phyloP scores from a whole-genome alignment of 1,140 invertebrate genomes.

The Propsilocerus akamusi region DNA sequence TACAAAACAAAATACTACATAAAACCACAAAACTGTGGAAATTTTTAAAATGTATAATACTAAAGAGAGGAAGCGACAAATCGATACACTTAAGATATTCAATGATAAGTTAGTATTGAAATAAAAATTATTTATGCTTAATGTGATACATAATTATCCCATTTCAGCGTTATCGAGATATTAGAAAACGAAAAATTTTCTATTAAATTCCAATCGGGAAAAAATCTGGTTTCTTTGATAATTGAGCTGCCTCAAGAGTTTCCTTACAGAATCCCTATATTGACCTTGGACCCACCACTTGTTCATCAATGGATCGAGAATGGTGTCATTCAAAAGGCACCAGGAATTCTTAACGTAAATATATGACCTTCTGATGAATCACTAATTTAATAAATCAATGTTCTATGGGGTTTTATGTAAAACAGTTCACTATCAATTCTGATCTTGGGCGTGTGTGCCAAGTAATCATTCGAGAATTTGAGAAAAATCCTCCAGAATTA shows the following conservation, averaged over 20 bases:
- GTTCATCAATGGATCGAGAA: conserved; percentile 47
- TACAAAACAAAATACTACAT: too few species aligned
- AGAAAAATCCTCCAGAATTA: conserved; percentile 35
- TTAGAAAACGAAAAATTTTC: conserved; percentile 48
- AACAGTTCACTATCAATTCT: conserved; percentile 31
- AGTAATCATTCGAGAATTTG: conserved; percentile 56
- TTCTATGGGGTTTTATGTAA: background rate
- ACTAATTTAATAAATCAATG: conserved; percentile 4
- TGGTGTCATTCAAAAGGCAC: conserved; percentile 44
- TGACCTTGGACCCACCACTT: conserved; percentile 42
- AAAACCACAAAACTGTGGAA: too few species aligned
- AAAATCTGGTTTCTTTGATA: conserved; percentile 38
- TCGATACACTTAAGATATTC: conserved; percentile 54
- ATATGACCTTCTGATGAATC: conserved; percentile 5
- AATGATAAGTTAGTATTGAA: conserved; percentile 27
- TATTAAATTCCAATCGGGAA: conserved; percentile 41
- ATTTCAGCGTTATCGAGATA: conserved; percentile 47
- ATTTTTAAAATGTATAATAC: background rate
- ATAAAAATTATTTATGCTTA: background rate
- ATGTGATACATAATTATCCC: too few species aligned
- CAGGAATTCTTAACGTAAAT: conserved; percentile 48
- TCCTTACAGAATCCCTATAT: conserved; percentile 49
- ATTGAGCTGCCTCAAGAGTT: conserved; percentile 44
- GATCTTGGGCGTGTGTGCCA: conserved; percentile 60
- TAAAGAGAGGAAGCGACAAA: conserved; percentile 36